These are phyloP conservation scores for Hystrix cristata DNA, from an alignment of 2,113 vertebrate genomes.

Conservation along the genomic window DNA sequence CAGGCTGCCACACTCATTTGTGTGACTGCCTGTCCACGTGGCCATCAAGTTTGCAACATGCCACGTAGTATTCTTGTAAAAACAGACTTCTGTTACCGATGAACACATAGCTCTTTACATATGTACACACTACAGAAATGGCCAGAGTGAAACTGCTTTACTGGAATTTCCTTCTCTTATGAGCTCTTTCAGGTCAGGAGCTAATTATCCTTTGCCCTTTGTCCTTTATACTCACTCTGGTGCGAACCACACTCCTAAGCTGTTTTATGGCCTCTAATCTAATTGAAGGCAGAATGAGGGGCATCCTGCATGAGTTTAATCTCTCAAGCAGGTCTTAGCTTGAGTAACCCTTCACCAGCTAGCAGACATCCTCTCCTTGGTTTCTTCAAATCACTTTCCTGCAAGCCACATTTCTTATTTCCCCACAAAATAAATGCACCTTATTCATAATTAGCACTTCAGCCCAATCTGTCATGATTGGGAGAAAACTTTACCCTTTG, in stretches of 20 bases:
- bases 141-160: slow-evolving; percentile 42
- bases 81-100: slow-evolving; percentile 41
- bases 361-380: slow-evolving; percentile 1
- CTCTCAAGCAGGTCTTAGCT: slow-evolving; percentile 46
- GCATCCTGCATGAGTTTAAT: slow-evolving; percentile 52
- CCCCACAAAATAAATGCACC: slow-evolving; percentile 1
- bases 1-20: neutral
- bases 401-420: slow-evolving; percentile 41
- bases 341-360: slow-evolving; percentile 50
- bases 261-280: slow-evolving; percentile 67
- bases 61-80: slow-evolving; percentile 50
- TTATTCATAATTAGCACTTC: slow-evolving; percentile 49
- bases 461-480: slow-evolving; percentile 3
- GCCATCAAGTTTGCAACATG: slow-evolving; percentile 34
- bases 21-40: neutral
- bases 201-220: slow-evolving; percentile 77
- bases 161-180: slow-evolving; percentile 71
- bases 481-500: slow-evolving; percentile 1
- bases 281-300: slow-evolving; percentile 67
- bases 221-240: slow-evolving; percentile 69
- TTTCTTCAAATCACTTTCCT: slow-evolving; percentile 57
- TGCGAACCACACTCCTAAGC: slow-evolving; percentile 68
- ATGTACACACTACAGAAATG: neutral
- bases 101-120: slow-evolving; percentile 28
- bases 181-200: slow-evolving; percentile 68